Evolutionary conservation across 2,113 vertebrate species (phyloP).

Genomic region (Thryonomys swinderianus): DNA sequence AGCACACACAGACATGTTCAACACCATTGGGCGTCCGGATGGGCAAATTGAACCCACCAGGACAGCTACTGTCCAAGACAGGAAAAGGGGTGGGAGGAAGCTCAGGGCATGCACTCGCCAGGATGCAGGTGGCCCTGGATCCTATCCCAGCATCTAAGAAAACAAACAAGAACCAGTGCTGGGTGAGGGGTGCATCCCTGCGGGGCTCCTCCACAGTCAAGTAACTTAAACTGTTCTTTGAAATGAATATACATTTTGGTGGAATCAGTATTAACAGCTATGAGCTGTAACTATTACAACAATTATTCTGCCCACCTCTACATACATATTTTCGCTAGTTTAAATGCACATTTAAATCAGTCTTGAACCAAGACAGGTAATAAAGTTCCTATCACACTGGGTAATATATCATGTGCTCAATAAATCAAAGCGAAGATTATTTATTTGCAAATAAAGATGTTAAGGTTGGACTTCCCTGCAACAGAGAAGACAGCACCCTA

Average conservation of each 20-base stretch:
- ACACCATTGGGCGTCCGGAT: neutral
- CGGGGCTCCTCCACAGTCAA: neutral
- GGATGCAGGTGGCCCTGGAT: no score
- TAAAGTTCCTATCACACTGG: neutral
- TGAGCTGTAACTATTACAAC: neutral
- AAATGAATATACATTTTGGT: neutral
- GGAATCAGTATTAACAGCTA: neutral
- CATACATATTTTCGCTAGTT: neutral
- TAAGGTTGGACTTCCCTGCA: neutral
- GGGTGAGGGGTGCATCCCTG: no score
- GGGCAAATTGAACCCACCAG: neutral
- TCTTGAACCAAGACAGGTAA: neutral
- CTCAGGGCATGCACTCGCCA: no score
- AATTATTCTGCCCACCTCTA: neutral
- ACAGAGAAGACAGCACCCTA: neutral
- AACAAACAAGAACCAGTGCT: no score
- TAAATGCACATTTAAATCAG: neutral
- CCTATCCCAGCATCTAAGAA: no score
- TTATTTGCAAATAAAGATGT: conserved; percentile 59
- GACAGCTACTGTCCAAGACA: neutral
- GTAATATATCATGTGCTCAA: neutral
- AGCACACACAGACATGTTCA: neutral
- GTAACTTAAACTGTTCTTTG: neutral
- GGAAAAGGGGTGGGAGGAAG: no score
- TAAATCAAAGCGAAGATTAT: conserved; percentile 14